Evolutionary conservation across 1,140 invertebrate genomes (phyloP), one percentile per base, ranked within the genome.

Genomic region (Aphaenogaster rudis): DNA sequence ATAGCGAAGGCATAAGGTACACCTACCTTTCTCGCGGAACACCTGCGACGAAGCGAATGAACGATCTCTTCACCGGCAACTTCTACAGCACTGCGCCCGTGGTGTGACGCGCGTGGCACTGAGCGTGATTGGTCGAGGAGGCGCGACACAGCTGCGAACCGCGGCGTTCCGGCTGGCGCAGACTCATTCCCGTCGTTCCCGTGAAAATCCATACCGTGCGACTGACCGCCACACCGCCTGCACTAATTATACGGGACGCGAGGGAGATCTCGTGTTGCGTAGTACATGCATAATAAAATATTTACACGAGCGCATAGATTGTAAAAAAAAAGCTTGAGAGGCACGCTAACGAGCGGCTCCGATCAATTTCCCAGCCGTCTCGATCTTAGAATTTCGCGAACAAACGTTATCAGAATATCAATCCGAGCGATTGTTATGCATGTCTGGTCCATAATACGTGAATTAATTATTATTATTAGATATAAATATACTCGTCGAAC

Each of bases 161-260:
- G 78, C 88, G 90, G 86, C 87, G 80, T 86, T 69, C 13, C 86
- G 82, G 88, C 81, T 92, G 93, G 91, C 93, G 94, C 92, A 92
- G 90, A 78, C 90, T 93, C 88, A 64, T 88, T 86, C 76, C 78
- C 67, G 42, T 88, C 88, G 88, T 88, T 84, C 54, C 85, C 79
- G 80, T 81, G 91, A 94, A 94, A 94, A 94, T 94, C 93, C 91
- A 94, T 94, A 94, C 57, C 61, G 45, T 15, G 21, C 71, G 45
- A 76, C 76, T 21, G 67, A 76, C 67, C 61, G 33, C 45, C 42
- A 48, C 61, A 28, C 6, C 36, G n/a, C 33, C 2, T 45, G 3
- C 3, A 57, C 42, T 63, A 84, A 84, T 84, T 76, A 74, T 63
- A 61, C 11, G 17, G 15, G 17, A 21, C n/a, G 13, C 17, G 17